Evolutionary conservation across 2,888 invertebrate genomes (phyloP).

Genomic region (Aspidapion aeneum): DNA sequence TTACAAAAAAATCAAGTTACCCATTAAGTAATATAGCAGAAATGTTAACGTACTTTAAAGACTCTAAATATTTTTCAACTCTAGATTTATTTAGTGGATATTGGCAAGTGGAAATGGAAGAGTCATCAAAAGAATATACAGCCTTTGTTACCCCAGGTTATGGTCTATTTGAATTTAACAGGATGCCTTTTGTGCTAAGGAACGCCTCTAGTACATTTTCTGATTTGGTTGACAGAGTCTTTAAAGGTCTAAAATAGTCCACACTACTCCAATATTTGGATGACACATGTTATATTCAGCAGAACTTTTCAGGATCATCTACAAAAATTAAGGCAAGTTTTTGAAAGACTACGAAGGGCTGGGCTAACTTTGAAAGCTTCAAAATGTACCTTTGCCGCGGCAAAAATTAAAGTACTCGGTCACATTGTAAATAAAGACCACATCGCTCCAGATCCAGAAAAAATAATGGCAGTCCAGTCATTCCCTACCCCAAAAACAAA

Average conservation of each 20-base stretch:
- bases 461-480: constrained; percentile 12
- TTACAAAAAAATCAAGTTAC: no score
- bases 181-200: no score
- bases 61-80: not conserved
- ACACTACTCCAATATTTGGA: constrained; percentile 28
- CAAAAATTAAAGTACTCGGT: constrained; percentile 18
- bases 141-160: no score
- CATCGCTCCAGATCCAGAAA: constrained; percentile 20
- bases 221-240: no score
- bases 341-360: constrained; percentile 21
- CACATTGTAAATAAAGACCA: constrained; percentile 18
- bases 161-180: no score
- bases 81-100: not conserved
- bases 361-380: constrained; percentile 24
- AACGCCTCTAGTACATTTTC: no score
- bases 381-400: constrained; percentile 28
- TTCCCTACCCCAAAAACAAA: constrained; percentile 20
- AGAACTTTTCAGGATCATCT: constrained; percentile 18
- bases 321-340: constrained; percentile 18
- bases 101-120: no score
- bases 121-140: no score
- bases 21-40: not conserved
- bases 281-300: constrained; percentile 22
- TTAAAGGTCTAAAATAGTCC: constrained; percentile 26
- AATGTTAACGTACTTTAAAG: not conserved